Base-by-base conservation (phyloP, 1,140 invertebrate genomes). In the Brachionus koreanus region DNA sequence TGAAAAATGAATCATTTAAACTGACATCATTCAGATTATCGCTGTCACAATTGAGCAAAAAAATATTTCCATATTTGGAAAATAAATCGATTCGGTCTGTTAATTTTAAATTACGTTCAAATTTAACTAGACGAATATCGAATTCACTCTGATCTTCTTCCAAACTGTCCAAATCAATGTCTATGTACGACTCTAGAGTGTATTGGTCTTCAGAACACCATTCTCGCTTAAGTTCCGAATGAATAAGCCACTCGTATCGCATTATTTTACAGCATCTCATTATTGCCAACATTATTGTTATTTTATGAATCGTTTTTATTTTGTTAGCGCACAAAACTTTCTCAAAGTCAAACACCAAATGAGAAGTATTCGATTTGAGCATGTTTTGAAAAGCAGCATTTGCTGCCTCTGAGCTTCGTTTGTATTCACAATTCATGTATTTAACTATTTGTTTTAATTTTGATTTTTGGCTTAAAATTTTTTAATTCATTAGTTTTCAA, bases 11-110 rank as follows among this genome's bases (percentile, higher is more conserved):
- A 46, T 74, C 69, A 43, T 9, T 46, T 5, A 74, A 25, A 46
- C 69, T 74, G 25, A 25, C 43, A 23, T 74, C 69, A 16, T 74
- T 74, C 42, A 25, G 2, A 12, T 43, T 25, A 46, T 74, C 69
- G 12, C 25, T 25, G 2, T 74, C 37, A 49, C n/a, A 43, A 25
- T 39, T 46, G 25, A 74, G 12, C 9, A 74, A 35, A 19, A 23
- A 74, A 74, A 74, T 74, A 74, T 74, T 74, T 25, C 69, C 69
- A n/a, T 25, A 74, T 46, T 43, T 19, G 9, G 69, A 74, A 29
- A 74, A 74, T 2, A 74, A 35, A 74, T 46, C 42, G 2, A 46
- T 39, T 43, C 42, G 6, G 29, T 46, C 42, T 12, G 69, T 74
- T 74, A 74, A 46, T 29, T 74, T 46, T 33, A 49, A 39, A 74